Conservation (phyloP, 2,113 vertebrate species). For the Callopanchax toddi region DNA sequence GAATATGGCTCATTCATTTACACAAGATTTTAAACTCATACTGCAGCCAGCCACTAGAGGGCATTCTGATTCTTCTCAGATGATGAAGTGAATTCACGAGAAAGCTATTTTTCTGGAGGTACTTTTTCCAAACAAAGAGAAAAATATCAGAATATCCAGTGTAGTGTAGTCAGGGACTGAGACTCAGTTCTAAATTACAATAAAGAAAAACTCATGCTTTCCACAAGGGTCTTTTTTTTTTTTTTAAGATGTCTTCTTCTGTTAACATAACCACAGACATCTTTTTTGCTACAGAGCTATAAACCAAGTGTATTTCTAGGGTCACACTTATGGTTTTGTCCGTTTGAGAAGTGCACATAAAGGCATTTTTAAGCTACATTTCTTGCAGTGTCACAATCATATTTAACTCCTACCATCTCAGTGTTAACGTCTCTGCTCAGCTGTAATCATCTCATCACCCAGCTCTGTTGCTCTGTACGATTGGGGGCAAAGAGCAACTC, state of each 20-base stretch:
- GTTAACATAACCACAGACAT: too few relatives aligned
- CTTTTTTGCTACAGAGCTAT: too few relatives aligned
- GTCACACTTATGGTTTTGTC: background rate
- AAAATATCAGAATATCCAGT: background rate
- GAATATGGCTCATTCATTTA: too few relatives aligned
- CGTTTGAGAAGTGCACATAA: background rate
- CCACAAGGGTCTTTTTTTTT: background rate
- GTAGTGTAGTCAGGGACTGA: background rate
- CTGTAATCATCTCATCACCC: conserved; percentile 46
- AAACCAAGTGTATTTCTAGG: too few relatives aligned
- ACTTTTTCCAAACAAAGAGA: too few relatives aligned
- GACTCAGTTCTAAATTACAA: background rate
- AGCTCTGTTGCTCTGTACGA: conserved; percentile 25
- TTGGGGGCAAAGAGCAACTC: conserved; percentile 61
- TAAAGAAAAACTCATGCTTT: background rate
- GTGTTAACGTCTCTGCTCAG: conserved; percentile 40
- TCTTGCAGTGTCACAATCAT: conserved; percentile 47
- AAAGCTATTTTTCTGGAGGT: too few relatives aligned
- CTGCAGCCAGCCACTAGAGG: too few relatives aligned
- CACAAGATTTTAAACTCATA: too few relatives aligned
- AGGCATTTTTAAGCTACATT: background rate
- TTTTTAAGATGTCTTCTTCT: too few relatives aligned
- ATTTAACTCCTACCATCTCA: conserved; percentile 53
- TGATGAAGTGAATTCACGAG: too few relatives aligned
- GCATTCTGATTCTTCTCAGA: too few relatives aligned